Conservation (phyloP, 2,888 invertebrate species). For the Oxycera nigricornis region DNA sequence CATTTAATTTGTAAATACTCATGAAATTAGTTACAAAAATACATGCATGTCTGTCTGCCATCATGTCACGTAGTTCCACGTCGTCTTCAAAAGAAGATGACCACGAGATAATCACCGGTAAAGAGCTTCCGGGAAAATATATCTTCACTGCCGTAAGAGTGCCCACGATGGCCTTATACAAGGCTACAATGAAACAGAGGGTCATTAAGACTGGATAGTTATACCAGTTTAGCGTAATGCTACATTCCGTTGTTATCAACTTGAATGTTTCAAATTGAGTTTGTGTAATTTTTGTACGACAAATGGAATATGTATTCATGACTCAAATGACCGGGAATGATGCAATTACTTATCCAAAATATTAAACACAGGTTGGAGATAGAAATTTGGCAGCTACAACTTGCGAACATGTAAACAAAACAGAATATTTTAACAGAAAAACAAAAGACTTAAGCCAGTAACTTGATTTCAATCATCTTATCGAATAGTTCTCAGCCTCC, state of each 20-base stretch:
- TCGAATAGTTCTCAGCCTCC: too few relatives aligned
- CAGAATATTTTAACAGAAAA: too few relatives aligned
- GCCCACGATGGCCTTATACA: neutral
- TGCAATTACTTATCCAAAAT: too few relatives aligned
- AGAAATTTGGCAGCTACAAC: too few relatives aligned
- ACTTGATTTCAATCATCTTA: neutral
- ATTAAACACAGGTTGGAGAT: too few relatives aligned
- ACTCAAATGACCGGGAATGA: neutral
- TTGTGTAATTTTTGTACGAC: too few relatives aligned
- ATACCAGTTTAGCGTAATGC: neutral
- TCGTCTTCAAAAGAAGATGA: neutral
- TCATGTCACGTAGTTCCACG: neutral
- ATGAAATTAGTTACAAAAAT: too few relatives aligned
- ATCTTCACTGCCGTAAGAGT: neutral
- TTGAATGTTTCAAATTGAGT: neutral
- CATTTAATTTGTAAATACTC: too few relatives aligned
- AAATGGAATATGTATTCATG: neutral
- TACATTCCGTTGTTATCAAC: neutral
- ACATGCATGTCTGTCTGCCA: too few relatives aligned
- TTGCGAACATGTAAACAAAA: too few relatives aligned
- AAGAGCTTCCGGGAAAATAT: neutral
- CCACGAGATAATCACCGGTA: neutral
- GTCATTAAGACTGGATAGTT: neutral
- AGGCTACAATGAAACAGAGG: neutral
- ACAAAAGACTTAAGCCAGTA: neutral